These are phyloP conservation scores for Mamestra brassicae DNA, from an alignment of 2,888 invertebrate genomes.

Conservation along the genomic window DNA sequence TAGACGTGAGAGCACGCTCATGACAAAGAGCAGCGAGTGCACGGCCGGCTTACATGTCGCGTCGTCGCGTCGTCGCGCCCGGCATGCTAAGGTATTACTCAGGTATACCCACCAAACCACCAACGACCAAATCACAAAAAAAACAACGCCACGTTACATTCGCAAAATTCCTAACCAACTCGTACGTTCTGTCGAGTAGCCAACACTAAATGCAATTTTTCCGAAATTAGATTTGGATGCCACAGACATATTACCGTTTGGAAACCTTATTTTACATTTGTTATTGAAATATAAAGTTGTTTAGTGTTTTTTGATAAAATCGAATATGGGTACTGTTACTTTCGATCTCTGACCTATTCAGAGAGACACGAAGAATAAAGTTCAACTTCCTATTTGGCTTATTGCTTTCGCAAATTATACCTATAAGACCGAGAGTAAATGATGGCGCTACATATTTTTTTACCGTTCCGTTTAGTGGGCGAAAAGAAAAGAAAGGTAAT, in stretches of 20 bases:
- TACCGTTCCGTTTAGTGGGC: slow-evolving; percentile 23
- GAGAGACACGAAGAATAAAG: slow-evolving; percentile 16
- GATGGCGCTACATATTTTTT: slow-evolving; percentile 24
- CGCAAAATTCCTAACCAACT: slow-evolving; percentile 16
- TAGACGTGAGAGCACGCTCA: slow-evolving; percentile 87
- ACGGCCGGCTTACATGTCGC: slow-evolving; percentile 79
- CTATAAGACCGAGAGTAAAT: slow-evolving; percentile 17
- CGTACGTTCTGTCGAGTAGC: slow-evolving; percentile 33
- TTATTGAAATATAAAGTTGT: slow-evolving; percentile 14
- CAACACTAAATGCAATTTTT: slow-evolving; percentile 49
- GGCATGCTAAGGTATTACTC: slow-evolving; percentile 7
- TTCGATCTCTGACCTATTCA: slow-evolving; percentile 16
- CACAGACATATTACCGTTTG: slow-evolving; percentile 54
- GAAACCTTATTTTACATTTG: slow-evolving; percentile 36
- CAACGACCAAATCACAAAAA: not conserved
- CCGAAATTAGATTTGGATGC: slow-evolving; percentile 55
- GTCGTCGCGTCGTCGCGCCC: slow-evolving; percentile 6
- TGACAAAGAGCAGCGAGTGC: slow-evolving; percentile 82
- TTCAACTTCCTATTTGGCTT: slow-evolving; percentile 1
- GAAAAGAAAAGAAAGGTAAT: slow-evolving; percentile 44
- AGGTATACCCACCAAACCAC: not conserved
- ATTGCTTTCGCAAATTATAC: slow-evolving; percentile 23
- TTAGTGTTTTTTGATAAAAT: not conserved
- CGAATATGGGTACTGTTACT: slow-evolving; percentile 9
- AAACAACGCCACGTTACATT: slow-evolving; percentile 6